Conservation (phyloP, 1,140 invertebrate species). For the Nixonia krombeini region DNA sequence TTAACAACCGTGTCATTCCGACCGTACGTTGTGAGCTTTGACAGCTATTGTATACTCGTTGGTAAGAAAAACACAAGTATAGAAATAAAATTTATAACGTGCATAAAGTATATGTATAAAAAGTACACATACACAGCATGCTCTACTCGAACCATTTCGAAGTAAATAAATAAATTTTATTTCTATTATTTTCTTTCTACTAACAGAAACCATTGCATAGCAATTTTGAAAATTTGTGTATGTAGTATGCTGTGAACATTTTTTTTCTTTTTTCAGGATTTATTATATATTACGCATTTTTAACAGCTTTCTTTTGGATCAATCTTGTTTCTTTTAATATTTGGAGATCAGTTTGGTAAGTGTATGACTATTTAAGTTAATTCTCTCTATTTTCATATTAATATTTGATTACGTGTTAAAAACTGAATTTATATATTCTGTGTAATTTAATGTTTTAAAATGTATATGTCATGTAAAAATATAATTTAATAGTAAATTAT, state of each 20-base stretch:
- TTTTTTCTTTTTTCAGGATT: slow-evolving; percentile 70
- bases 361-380: slow-evolving; percentile 16
- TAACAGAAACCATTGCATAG: no score
- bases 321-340: slow-evolving; percentile 78
- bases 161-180: neutral
- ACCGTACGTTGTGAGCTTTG: slow-evolving; percentile 44
- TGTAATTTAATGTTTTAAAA: no score
- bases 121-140: neutral
- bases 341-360: slow-evolving; percentile 76
- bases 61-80: slow-evolving; percentile 64
- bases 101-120: no score
- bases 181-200: no score
- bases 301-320: slow-evolving; percentile 79
- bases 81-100: no score
- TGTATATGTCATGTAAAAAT: slow-evolving; percentile 9
- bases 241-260: no score
- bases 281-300: slow-evolving; percentile 75
- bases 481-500: neutral
- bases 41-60: slow-evolving; percentile 63
- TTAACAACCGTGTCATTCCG: slow-evolving; percentile 73
- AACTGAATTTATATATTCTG: slow-evolving; percentile 8
- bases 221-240: no score
- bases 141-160: neutral
- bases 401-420: slow-evolving; percentile 8
- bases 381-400: neutral